Conservation (phyloP, 64 coral and sea anemone species). For the Exaiptasia diaphana region DNA sequence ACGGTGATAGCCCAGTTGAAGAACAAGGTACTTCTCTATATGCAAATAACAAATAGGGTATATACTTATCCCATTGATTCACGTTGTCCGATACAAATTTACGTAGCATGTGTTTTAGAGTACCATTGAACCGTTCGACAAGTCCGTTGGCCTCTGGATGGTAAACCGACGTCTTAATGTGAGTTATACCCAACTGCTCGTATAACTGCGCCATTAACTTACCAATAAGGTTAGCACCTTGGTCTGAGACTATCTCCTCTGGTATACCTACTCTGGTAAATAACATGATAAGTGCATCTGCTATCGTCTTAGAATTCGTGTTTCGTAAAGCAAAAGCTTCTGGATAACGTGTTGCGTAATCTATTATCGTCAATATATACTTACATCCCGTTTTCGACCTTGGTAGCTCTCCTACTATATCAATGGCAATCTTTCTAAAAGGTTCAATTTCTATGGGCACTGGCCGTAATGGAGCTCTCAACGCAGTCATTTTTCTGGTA, state of each 20-base stretch:
- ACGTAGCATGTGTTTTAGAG: conserved; percentile 5
- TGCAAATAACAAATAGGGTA: conserved; percentile 38
- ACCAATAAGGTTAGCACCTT: conserved; percentile 3
- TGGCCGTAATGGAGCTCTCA: neutral
- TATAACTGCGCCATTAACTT: neutral
- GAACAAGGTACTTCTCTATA: conserved; percentile 46
- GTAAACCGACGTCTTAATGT: conserved; percentile 18
- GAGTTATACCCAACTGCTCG: neutral
- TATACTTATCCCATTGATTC: conserved; percentile 30
- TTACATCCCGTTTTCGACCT: neutral
- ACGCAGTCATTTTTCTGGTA: neutral
- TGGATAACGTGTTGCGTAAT: neutral
- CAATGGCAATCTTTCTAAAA: neutral
- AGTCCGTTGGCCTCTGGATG: conserved; percentile 52
- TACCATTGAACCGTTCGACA: conserved; percentile 46
- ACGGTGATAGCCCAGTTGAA: conserved; percentile 56
- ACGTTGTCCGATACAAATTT: neutral
- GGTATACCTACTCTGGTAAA: neutral
- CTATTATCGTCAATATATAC: neutral
- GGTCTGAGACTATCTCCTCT: neutral
- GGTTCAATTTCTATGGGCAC: neutral
- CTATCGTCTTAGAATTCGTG: neutral
- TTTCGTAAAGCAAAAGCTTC: neutral
- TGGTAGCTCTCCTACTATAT: neutral
- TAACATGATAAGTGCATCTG: neutral